A percentile compares a stretch with the other conserved stretches of the same genome.
Evolutionary conservation across 1,140 invertebrate species (phyloP).

Genomic region (Cydia pomonella): DNA sequence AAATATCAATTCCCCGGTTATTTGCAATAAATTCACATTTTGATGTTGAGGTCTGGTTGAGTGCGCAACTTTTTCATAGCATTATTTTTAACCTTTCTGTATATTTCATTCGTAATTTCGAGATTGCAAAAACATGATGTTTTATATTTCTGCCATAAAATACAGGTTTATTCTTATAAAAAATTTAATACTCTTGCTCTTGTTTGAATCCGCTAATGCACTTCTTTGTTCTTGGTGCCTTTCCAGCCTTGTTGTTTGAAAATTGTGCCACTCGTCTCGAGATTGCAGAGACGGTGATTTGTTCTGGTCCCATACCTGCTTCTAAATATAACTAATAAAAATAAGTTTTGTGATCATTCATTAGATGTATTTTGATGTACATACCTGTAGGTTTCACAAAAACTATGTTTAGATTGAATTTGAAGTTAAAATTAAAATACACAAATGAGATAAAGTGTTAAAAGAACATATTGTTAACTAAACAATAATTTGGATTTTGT

Average conservation of each 20-base stretch:
- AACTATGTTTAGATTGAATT: no score
- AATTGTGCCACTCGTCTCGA: slow-evolving; percentile 12
- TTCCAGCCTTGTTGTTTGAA: slow-evolving; percentile 4
- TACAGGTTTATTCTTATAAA: background rate
- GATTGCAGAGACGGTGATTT: background rate
- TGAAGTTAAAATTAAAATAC: no score
- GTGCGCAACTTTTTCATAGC: slow-evolving; percentile 38
- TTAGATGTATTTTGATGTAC: background rate
- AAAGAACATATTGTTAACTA: no score
- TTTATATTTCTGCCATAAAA: background rate
- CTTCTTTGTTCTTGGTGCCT: slow-evolving; percentile 10
- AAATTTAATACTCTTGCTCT: background rate
- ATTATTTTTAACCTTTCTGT: slow-evolving; percentile 39
- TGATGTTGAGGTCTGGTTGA: slow-evolving; percentile 41
- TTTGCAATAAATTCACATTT: slow-evolving; percentile 56
- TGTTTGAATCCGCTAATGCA: slow-evolving; percentile 11
- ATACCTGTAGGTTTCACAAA: no score
- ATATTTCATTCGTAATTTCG: slow-evolving; percentile 12
- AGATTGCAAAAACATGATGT: background rate
- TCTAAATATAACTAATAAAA: background rate
- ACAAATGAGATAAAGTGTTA: no score
- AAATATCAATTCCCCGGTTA: slow-evolving; percentile 54
- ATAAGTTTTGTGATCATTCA: background rate
- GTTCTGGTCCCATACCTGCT: background rate
- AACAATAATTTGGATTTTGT: no score